Base-by-base conservation (phyloP, 1,140 invertebrate genomes). In the Wasmannia auropunctata region DNA sequence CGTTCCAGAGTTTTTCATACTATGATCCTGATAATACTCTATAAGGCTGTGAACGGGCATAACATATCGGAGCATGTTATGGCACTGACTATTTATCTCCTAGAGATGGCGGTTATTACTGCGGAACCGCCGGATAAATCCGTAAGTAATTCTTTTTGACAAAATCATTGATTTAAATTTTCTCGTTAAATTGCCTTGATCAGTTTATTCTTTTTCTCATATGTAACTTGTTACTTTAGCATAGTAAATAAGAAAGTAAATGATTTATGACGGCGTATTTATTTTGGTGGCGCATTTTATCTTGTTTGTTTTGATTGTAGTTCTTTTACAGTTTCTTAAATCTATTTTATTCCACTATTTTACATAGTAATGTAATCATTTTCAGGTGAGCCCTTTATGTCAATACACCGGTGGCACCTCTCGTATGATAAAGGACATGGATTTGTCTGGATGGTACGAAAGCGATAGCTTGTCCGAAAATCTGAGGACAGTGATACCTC, bases 1-100 rank as follows among this genome's bases (percentile, higher is more conserved):
- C 96, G 97, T 75, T 97, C 97, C 40, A 97, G 97, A 91, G 97
- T 98, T 34, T 98, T 99, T 94, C 98, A 99, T 94, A 97, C 97
- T 25, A 97, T 98, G 86, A 96, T 98, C 54, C 97, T 99, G 87
- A 97, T 97, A 56, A 97, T 99, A 80, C 95, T 99, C 63, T 97
- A 98, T 92, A 98, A 98, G 93, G 97, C 97, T 60, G 96, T 98
- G 46, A 97, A 97, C 90, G 96, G 96, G n/a, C 96, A 97, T 75
- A 96, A 96, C 83, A 96, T 98, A 19, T 97, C 97, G 11, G 98
- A 99, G 94, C 97, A 98, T 93, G 96, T 98, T 79, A 96, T 99
- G 87, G 97, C 98, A 74, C 94, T 99, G 37, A 96, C 97, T 72
- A 96, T 99, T 43, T 99, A 98, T 94, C 96, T 99, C 58, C 95